Percentiles rank a stretch among this genome's conserved stretches.
phyloP scores from a whole-genome alignment of 2,888 invertebrate genomes.

The Drosophila greeni region DNA sequence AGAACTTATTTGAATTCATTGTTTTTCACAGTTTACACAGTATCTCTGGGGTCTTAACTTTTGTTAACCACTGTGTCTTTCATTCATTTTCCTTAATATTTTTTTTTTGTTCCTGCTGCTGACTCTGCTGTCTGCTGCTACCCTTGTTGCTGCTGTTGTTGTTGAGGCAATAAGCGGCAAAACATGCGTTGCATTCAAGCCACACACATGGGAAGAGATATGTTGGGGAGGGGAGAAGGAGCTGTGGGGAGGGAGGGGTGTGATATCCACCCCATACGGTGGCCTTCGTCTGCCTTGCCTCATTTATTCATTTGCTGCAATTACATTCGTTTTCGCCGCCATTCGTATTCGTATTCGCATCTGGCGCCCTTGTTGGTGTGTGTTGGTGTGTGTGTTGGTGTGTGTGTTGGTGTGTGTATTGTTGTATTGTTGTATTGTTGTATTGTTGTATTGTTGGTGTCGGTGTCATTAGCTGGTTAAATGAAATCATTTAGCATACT shows the following conservation, averaged over 20 bases:
- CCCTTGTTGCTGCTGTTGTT: constrained; percentile 26
- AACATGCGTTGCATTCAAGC: constrained; percentile 64
- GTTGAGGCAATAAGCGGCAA: constrained; percentile 46
- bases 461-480: constrained; percentile 44
- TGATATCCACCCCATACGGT: constrained; percentile 10
- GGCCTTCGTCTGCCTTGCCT: constrained; percentile 29
- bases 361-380: constrained; percentile 13
- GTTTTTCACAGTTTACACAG: background rate
- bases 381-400: background rate
- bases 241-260: too few species aligned
- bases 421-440: background rate
- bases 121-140: constrained; percentile 9
- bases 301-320: constrained; percentile 71
- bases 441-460: constrained; percentile 11
- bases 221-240: too few species aligned
- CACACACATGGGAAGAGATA: constrained; percentile 5
- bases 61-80: background rate
- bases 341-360: constrained; percentile 27
- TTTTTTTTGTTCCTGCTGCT: constrained; percentile 11
- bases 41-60: background rate
- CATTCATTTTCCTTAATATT: constrained; percentile 9
- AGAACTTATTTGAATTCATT: background rate
- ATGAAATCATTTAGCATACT: constrained; percentile 63
- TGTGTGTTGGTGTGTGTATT: background rate
- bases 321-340: constrained; percentile 54